A percentile compares a stretch with the other conserved stretches of the same genome.
These are phyloP conservation scores for Harpalus rufipes DNA, from an alignment of 2,888 invertebrate species.

Conservation along the genomic window DNA sequence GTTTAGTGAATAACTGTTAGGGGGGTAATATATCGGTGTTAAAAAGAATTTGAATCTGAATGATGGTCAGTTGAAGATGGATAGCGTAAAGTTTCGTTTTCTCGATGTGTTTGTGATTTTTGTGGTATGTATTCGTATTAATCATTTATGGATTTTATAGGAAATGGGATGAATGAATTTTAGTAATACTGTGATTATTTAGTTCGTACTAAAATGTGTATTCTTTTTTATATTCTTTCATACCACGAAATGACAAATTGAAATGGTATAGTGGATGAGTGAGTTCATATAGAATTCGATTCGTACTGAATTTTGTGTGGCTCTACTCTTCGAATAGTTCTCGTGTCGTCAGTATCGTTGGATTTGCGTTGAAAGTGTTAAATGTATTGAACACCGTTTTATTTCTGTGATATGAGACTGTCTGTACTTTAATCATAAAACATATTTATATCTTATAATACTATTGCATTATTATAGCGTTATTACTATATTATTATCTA, in stretches of 20 bases:
- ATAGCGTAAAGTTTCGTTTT: conserved; percentile 31
- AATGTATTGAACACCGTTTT: conserved; percentile 64
- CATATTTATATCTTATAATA: conserved; percentile 52
- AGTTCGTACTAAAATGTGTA: conserved; percentile 4
- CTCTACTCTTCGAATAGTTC: conserved; percentile 25
- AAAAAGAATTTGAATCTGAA: background rate
- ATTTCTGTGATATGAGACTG: conserved; percentile 67
- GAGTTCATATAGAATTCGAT: conserved; percentile 9
- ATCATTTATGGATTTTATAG: background rate
- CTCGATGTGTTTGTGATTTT: conserved; percentile 41
- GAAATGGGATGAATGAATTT: background rate
- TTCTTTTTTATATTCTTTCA: conserved; percentile 24
- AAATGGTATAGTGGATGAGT: conserved; percentile 25
- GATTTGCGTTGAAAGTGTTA: conserved; percentile 53
- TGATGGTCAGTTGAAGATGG: conserved; percentile 26
- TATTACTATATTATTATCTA: conserved; percentile 31
- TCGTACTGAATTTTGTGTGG: background rate
- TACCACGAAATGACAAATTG: conserved; percentile 45
- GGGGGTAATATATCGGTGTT: conserved; percentile 21
- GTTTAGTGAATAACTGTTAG: conserved; percentile 75
- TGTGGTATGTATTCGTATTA: conserved; percentile 44
- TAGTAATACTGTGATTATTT: conserved; percentile 4
- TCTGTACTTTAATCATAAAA: conserved; percentile 59
- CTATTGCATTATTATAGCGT: conserved; percentile 47
- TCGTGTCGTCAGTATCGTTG: conserved; percentile 45